Base-by-base conservation (phyloP, 2,113 vertebrate genomes). In the Anseranas semipalmata region DNA sequence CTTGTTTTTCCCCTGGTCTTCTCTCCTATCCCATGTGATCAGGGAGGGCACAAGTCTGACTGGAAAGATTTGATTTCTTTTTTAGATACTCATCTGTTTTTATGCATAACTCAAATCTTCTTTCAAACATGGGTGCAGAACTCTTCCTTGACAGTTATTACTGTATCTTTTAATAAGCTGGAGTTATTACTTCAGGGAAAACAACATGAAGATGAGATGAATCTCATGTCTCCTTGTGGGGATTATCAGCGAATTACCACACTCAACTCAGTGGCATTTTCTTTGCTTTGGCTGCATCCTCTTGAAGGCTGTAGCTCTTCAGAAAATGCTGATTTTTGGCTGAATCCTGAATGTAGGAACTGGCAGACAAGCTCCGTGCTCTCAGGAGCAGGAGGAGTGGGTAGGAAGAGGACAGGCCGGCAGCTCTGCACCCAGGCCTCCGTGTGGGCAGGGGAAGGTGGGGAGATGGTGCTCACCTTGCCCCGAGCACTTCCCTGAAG, bases 241-340 rank as follows among this genome's bases (percentile, higher is more conserved):
- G 15, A 11, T 83, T 88, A 52, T 70, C 3, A 2, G 4, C 50
- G 67, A 71, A 84, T 63, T 41, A 1, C 0, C 43, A 53, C 9
- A 5, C 41, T 86, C 39, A 3, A 15, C 35, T 67, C 21, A 4
- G 10, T 63, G 45, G 19, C 0, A 1, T 80, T 85, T 75, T 58
- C 25, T 58, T 62, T 0, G 0, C 19, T 77, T 73, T 75, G 72
- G 12, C 58, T 35, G 9, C 60, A 28, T 60, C 37, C 1, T 0
- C 80, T 83, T 48, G 46, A n/a, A 84, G 55, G 55, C n/a, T 74
- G 25, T 46, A 24, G 6, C 60, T 84, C 48, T 87, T 86, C 39
- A 55, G 76, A 90, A 93, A 96, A 74, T 7, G 7, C 24, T 45
- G 41, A 5, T 4, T 50, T 63, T 55, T 37, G 3, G 0, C 25